A percentile compares a stretch with the other conserved stretches of the same genome.
Conservation (phyloP, 1,140 invertebrate species). For the Ridgeia piscesae region DNA sequence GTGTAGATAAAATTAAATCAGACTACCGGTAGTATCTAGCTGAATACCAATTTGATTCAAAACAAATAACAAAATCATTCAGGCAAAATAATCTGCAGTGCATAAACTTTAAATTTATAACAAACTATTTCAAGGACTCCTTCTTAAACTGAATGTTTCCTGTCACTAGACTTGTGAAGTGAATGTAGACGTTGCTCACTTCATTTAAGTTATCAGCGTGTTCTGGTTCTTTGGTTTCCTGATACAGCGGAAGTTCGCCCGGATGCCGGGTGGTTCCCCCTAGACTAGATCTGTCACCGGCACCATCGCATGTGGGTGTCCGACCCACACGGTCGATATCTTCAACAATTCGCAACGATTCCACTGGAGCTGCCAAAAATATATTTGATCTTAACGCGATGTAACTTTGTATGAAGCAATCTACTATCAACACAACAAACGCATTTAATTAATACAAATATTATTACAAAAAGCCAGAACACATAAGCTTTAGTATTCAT, state of each 20-base stretch:
- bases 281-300: constrained; percentile 13
- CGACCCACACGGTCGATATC: constrained; percentile 29
- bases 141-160: too few species aligned
- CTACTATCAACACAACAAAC: background rate
- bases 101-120: background rate
- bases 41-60: background rate
- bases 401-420: background rate
- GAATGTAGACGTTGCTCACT: constrained; percentile 62
- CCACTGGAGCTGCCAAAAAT: background rate
- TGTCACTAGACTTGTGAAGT: background rate
- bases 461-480: too few species aligned
- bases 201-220: constrained; percentile 92
- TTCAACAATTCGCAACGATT: background rate
- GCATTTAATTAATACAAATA: too few species aligned
- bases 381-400: background rate
- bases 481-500: too few species aligned
- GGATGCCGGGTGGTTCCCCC: constrained; percentile 60
- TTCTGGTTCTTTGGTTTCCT: constrained; percentile 71
- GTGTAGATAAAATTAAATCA: too few species aligned
- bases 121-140: background rate
- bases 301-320: constrained; percentile 69
- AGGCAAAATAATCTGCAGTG: background rate
- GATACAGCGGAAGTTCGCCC: constrained; percentile 76
- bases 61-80: background rate
- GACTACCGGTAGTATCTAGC: background rate